A percentile compares a stretch with the other conserved stretches of the same genome.
These are phyloP conservation scores for Naso thynnoides DNA, from an alignment of 2,797 vertebrate species.

Conservation along the genomic window DNA sequence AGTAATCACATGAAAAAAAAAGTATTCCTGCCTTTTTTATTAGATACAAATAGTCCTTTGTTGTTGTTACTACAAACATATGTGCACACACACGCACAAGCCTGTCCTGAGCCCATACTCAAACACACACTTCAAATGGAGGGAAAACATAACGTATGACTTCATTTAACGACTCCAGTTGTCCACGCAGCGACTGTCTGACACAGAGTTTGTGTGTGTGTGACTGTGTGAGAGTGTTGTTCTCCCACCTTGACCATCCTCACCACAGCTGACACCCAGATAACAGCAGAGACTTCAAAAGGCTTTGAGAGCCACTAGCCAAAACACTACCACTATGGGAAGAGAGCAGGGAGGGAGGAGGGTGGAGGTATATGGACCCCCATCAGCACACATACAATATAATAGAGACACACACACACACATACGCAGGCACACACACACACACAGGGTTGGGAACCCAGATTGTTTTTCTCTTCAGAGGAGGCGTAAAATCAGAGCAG, in stretches of 20 bases:
- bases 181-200: constrained; percentile 74
- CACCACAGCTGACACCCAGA: constrained; percentile 76
- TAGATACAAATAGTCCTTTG: constrained; percentile 11
- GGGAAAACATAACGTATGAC: constrained; percentile 48
- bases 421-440: constrained; percentile 24
- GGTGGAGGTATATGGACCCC: constrained; percentile 51
- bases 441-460: constrained; percentile 51
- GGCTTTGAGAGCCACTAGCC: constrained; percentile 72
- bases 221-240: constrained; percentile 53
- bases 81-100: constrained; percentile 24
- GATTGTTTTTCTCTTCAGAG: constrained; percentile 73
- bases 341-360: constrained; percentile 40
- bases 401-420: constrained; percentile 34
- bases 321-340: constrained; percentile 74
- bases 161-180: constrained; percentile 81
- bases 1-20: not conserved
- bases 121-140: constrained; percentile 47
- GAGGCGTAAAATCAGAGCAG: constrained; percentile 69
- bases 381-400: constrained; percentile 55
- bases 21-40: not conserved
- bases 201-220: constrained; percentile 41
- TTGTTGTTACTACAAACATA: not conserved
- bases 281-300: constrained; percentile 79
- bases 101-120: not conserved
- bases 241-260: constrained; percentile 72